Base-by-base conservation (phyloP, 2,797 vertebrate species). In the Hozukius guyotensis region DNA sequence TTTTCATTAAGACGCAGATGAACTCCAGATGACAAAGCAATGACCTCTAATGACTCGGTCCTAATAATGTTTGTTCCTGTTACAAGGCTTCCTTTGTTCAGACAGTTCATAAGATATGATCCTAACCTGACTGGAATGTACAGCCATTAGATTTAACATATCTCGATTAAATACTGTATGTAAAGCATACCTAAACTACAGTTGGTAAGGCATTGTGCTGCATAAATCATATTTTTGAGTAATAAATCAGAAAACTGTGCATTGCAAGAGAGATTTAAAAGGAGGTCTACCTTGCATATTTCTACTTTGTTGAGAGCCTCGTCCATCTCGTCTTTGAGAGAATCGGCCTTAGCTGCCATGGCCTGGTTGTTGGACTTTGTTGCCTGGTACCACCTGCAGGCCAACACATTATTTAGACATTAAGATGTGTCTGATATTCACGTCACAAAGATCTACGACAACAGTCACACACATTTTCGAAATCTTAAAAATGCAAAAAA, bases 231-330 rank as follows among this genome's bases (percentile, higher is more conserved):
- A 57, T 16, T 49, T 29, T 29, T 46, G 8, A 52, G 12, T 18
- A 57, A n/a, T 20, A 64, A 8, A 29, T 32, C 1, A n/a, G 10
- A 14, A n/a, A 64, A 4, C 5, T 8, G 1, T 13, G 25, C 14
- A 59, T 2, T 25, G 24, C 25, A n/a, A 8, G 5, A 61, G 20
- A 46, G 5, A 56, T 22, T 52, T 16, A 25, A 69, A 73, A 24
- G 9, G 25, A 61, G 31, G 27, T 49, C 63, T 91, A 99, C 99
- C 97, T 99, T 99, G 96, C 99, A 99, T 71, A 97, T 97, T 85
- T 99, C 99, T 63, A 99, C 97, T 97, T 99, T 99, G 88, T 98
- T 99, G 63, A 96, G 97, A 68, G 99, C 98, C 92, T 99, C 99
- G 34, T 99, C 99, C 98, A 99, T 97, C 94, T 99, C 99, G 53